These are phyloP conservation scores for Uria aalge DNA, from an alignment of 2,113 vertebrate species.

Conservation along the genomic window DNA sequence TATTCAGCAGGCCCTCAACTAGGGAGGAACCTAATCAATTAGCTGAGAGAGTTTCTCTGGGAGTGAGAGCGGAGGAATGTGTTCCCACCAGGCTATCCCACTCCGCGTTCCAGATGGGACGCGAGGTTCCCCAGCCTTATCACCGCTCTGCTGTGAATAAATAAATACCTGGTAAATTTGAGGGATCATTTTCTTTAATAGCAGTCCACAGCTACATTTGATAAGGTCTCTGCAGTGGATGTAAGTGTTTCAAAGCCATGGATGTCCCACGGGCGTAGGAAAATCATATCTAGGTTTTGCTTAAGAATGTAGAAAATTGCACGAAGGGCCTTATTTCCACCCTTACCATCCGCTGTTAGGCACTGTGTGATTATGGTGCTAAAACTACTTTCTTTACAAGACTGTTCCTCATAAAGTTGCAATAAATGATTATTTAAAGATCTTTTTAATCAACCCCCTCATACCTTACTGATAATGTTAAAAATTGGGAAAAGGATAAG, in stretches of 20 bases:
- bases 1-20: neutral
- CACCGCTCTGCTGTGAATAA: neutral
- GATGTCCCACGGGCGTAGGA: neutral
- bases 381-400: neutral
- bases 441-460: neutral
- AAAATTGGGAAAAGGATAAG: neutral
- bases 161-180: neutral
- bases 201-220: neutral
- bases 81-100: neutral
- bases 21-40: neutral
- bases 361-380: neutral
- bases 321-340: neutral
- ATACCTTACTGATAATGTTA: neutral
- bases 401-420: neutral
- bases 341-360: neutral
- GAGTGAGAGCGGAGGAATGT: neutral
- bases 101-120: accelerated
- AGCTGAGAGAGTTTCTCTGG: neutral
- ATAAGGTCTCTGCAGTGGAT: neutral
- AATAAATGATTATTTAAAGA: neutral
- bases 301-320: neutral
- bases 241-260: neutral
- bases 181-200: neutral
- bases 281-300: neutral
- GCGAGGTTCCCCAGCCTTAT: neutral